Evolutionary conservation across 2,888 invertebrate species (phyloP).

Genomic region (Yponomeuta evonymella): DNA sequence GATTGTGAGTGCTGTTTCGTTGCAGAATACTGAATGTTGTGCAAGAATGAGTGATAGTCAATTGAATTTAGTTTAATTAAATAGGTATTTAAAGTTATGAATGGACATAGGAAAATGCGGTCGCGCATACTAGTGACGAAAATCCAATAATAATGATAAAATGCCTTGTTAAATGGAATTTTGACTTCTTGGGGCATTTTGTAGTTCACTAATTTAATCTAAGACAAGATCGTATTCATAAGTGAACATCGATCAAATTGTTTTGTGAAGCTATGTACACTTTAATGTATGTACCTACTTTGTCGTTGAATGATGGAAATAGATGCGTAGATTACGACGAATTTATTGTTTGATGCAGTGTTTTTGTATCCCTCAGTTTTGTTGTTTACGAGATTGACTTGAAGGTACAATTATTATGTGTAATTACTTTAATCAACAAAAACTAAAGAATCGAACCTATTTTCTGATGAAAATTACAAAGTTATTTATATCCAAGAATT

Average conservation of each 20-base stretch:
- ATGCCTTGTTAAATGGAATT: constrained; percentile 71
- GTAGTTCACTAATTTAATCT: constrained; percentile 67
- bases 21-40: constrained; percentile 53
- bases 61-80: constrained; percentile 71
- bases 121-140: constrained; percentile 75
- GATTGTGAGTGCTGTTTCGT: constrained; percentile 61
- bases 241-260: constrained; percentile 67
- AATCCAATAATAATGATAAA: constrained; percentile 73
- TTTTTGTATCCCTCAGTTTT: constrained; percentile 67
- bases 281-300: constrained; percentile 46
- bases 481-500: constrained; percentile 24
- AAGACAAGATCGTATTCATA: constrained; percentile 65
- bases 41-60: constrained; percentile 70
- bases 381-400: constrained; percentile 69
- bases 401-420: constrained; percentile 64
- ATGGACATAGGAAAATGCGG: constrained; percentile 73
- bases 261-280: constrained; percentile 46
- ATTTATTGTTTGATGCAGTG: constrained; percentile 62
- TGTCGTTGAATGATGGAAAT: constrained; percentile 27
- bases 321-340: constrained; percentile 41
- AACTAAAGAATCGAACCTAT: constrained; percentile 27
- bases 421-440: constrained; percentile 24
- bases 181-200: constrained; percentile 72
- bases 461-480: constrained; percentile 40
- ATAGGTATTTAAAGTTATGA: constrained; percentile 64